Conservation (phyloP, 2,888 invertebrate genomes). For the Gnatocerus cornutus region DNA sequence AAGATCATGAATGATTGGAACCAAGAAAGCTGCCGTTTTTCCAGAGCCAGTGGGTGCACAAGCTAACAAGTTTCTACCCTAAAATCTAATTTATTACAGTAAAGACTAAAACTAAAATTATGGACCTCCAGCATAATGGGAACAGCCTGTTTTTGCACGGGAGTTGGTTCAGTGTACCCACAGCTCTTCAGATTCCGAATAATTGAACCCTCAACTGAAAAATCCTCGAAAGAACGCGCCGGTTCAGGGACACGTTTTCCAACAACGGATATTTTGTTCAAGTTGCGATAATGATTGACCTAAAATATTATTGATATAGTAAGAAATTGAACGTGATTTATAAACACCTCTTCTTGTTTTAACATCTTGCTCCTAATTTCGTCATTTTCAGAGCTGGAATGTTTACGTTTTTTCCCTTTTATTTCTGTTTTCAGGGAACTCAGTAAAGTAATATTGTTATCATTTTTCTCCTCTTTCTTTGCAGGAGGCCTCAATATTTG, state of each 20-base stretch:
- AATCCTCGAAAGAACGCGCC: slow-evolving; percentile 79
- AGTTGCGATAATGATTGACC: slow-evolving; percentile 84
- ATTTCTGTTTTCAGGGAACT: slow-evolving; percentile 54
- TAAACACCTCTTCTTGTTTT: slow-evolving; percentile 58
- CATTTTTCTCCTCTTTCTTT: slow-evolving; percentile 46
- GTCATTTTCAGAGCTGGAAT: slow-evolving; percentile 54
- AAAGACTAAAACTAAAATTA: slow-evolving; percentile 27
- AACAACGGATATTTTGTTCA: slow-evolving; percentile 83
- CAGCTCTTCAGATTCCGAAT: slow-evolving; percentile 80
- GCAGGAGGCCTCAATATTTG: not conserved
- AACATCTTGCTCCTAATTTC: slow-evolving; percentile 60
- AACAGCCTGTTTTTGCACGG: slow-evolving; percentile 94
- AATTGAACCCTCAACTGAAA: slow-evolving; percentile 76
- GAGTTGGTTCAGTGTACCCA: slow-evolving; percentile 86
- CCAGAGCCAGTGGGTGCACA: slow-evolving; percentile 99
- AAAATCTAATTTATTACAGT: slow-evolving; percentile 51
- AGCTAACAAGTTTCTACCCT: slow-evolving; percentile 89
- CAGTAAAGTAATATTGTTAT: slow-evolving; percentile 58
- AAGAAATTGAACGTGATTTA: too few species aligned
- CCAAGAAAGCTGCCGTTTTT: slow-evolving; percentile 95
- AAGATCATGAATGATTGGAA: slow-evolving; percentile 89
- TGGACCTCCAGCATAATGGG: slow-evolving; percentile 87
- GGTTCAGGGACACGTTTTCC: slow-evolving; percentile 89
- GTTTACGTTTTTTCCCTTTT: slow-evolving; percentile 63
- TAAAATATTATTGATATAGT: slow-evolving; percentile 68